These are phyloP conservation scores for Apodemia duryi DNA, from an alignment of 2,888 invertebrate genomes.

Conservation along the genomic window DNA sequence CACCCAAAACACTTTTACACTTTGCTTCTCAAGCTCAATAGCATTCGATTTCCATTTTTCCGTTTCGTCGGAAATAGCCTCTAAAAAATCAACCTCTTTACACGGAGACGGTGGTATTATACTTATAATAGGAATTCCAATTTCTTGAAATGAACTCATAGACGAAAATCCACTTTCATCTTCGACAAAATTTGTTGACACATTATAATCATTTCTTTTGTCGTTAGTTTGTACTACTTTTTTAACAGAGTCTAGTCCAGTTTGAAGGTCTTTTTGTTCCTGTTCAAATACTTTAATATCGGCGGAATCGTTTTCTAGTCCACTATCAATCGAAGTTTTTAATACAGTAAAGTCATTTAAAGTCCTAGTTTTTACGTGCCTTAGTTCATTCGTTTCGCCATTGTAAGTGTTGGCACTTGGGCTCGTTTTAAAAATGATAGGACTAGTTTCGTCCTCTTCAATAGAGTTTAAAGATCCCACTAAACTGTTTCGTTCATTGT, in stretches of 20 bases:
- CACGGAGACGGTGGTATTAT: constrained; percentile 71
- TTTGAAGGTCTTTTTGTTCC: constrained; percentile 33
- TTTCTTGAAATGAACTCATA: constrained; percentile 90
- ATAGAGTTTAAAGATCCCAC: constrained; percentile 42
- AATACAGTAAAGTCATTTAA: constrained; percentile 44
- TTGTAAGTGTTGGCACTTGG: constrained; percentile 36
- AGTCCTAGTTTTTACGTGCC: constrained; percentile 40
- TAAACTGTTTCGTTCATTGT: constrained; percentile 38
- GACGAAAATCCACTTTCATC: constrained; percentile 93
- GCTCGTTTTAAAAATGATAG: constrained; percentile 43
- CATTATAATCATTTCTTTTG: constrained; percentile 53
- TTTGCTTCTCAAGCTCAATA: constrained; percentile 58
- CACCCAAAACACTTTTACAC: constrained; percentile 72
- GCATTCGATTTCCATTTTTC: constrained; percentile 59
- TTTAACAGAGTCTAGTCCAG: constrained; percentile 32
- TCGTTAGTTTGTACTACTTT: constrained; percentile 40
- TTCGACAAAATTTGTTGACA: constrained; percentile 73
- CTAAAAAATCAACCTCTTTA: constrained; percentile 59
- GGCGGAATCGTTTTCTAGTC: constrained; percentile 47
- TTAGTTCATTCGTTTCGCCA: constrained; percentile 40
- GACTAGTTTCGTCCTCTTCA: constrained; percentile 44
- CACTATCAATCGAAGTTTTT: constrained; percentile 43
- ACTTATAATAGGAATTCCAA: constrained; percentile 83
- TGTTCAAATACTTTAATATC: constrained; percentile 43
- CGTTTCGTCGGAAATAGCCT: constrained; percentile 47